Conservation (phyloP, 2,113 vertebrate species). For the Crypturellus undulatus region DNA sequence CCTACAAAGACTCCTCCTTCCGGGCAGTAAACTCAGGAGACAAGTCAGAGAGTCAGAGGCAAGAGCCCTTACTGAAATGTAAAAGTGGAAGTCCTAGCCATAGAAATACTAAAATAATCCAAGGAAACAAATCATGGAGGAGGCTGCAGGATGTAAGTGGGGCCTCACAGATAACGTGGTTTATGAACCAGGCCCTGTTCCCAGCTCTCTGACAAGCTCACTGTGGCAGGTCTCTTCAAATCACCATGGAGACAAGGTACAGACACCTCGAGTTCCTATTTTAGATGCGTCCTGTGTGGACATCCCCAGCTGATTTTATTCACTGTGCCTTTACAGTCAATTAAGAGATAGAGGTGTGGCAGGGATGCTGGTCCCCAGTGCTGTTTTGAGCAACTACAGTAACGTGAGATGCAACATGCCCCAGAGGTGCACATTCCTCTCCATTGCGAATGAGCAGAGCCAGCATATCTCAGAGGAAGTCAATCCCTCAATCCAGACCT, state of each 20-base stretch:
- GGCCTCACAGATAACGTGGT: not conserved
- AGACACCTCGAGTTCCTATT: not conserved
- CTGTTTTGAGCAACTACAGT: not conserved
- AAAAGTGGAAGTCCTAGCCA: not conserved
- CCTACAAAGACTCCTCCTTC: not conserved
- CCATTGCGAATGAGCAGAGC: not conserved
- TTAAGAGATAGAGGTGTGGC: not conserved
- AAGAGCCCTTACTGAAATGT: not conserved
- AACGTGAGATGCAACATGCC: not conserved
- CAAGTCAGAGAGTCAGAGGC: not conserved
- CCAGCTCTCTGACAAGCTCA: rapidly evolving
- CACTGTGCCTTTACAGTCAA: not conserved
- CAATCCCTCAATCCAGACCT: not conserved
- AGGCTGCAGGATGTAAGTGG: not conserved
- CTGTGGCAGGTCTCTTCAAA: not conserved
- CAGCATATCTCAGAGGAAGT: not conserved
- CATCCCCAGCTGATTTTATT: not conserved
- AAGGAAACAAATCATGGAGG: not conserved
- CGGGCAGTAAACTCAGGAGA: rapidly evolving
- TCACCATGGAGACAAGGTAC: not conserved
- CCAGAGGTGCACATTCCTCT: not conserved
- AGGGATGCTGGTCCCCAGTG: not conserved
- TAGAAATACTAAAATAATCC: not conserved
- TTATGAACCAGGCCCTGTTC: not conserved
- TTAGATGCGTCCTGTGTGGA: not conserved